Base-by-base conservation (phyloP, 2,888 invertebrate species). In the Pristionchus fissidentatus region DNA sequence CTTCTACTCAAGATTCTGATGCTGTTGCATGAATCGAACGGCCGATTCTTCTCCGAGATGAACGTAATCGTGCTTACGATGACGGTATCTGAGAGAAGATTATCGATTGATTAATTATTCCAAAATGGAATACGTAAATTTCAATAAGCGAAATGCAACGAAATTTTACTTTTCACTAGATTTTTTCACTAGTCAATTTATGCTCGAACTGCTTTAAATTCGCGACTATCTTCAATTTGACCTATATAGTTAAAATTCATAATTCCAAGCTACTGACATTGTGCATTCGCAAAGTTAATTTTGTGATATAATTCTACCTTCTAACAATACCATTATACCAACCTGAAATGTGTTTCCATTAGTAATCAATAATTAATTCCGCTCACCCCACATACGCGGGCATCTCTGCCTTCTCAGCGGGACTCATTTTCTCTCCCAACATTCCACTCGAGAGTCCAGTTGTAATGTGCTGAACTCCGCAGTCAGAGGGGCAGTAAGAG, bases 401-500 rank as follows among this genome's bases (percentile, higher is more conserved):
- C n/a, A 81, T 35, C 7, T 81, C 62, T 10, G 62, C 62, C 62
- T 81, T 81, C 80, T 81, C 80, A 35, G 43, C 62, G 0, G 60
- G 46, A 46, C 62, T 62, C 80, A 81, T 81, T 32, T 60, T 81
- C 80, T 81, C 80, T 46, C 80, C 80, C 32, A 81, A n/a, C 80
- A 81, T 81, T 41, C 80, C 79, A 79, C 79, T 79, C 41, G 79
- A 43, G 10, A 80, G 80, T 19, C 83, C 87, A 35, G 90, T 88
- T 79, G 90, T 85, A 57, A 91, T 91, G 41, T 90, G 89, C 29
- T 88, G 88, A 13, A 91, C 90, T 49, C 91, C 91, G 70, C 91
- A 91, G 81, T 91, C 91, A 32, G 89, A 88, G 32, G 91, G 90
- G 62, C 91, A 91, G 83, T 90, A 91, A 3, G 89, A 86, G 15